Conservation (phyloP, 2,113 vertebrate species). For the Aspidoscelis tigris region DNA sequence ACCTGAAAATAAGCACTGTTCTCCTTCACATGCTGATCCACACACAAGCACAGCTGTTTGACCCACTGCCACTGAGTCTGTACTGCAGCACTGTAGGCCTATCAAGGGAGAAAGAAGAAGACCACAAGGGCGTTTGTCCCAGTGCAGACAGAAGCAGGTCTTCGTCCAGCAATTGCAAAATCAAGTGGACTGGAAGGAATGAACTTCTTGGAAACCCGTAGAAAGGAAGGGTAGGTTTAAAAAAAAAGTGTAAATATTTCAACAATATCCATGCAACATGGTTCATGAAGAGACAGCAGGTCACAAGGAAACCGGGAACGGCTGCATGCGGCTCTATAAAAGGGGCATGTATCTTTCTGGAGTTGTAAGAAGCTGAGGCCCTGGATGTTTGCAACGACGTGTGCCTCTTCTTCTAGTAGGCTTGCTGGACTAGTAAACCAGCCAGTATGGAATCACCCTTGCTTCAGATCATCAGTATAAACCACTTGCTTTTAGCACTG, state of each 20-base stretch:
- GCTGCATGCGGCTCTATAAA: background rate
- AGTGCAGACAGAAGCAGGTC: background rate
- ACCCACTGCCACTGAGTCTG: slow-evolving; percentile 97
- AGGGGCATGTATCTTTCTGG: background rate
- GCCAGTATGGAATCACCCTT: too few species aligned
- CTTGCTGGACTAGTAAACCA: too few species aligned
- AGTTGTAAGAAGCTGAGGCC: too few species aligned
- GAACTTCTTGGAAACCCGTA: background rate
- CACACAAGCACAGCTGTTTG: slow-evolving; percentile 91
- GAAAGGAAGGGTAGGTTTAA: background rate
- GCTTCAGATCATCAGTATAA: too few species aligned
- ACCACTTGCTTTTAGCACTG: too few species aligned
- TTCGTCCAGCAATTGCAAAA: background rate
- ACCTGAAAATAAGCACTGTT: slow-evolving; percentile 95
- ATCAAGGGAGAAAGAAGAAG: background rate
- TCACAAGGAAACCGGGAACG: background rate
- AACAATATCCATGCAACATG: too few species aligned
- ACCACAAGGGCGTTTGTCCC: background rate
- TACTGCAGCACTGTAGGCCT: slow-evolving; percentile 95
- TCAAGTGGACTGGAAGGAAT: background rate
- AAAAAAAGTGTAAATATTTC: background rate
- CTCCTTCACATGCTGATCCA: slow-evolving; percentile 94
- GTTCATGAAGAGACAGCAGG: too few species aligned
- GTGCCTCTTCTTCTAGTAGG: too few species aligned
- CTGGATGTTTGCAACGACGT: too few species aligned